Evolutionary conservation across 2,113 vertebrate genomes (phyloP).

Genomic region (Morone saxatilis): DNA sequence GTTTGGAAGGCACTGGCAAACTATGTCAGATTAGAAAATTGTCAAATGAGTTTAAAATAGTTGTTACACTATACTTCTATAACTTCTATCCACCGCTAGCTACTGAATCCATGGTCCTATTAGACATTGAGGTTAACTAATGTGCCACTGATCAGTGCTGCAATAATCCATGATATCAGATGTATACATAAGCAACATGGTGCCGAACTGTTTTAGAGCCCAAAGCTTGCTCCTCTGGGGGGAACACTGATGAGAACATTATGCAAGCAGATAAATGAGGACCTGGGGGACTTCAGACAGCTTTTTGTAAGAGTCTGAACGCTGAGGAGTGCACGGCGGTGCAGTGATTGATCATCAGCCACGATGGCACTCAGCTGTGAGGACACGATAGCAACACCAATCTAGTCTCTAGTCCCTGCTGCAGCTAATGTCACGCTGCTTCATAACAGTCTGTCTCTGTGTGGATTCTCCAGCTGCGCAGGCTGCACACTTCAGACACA

Average conservation of each 20-base stretch:
- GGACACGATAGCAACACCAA: background rate
- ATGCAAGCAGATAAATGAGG: background rate
- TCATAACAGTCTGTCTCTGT: background rate
- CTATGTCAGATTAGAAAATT: no score
- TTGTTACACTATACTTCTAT: background rate
- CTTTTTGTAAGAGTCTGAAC: background rate
- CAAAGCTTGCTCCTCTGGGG: background rate
- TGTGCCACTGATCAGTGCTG: background rate
- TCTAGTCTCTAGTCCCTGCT: background rate
- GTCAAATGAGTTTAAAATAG: no score
- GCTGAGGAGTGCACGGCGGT: background rate
- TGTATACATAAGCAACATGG: background rate
- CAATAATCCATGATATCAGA: background rate
- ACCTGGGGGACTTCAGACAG: background rate
- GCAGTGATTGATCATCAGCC: conserved; percentile 13
- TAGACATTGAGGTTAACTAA: background rate
- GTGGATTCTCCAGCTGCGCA: conserved; percentile 3
- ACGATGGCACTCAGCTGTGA: conserved; percentile 6
- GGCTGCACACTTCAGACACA: background rate
- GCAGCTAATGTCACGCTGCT: conserved; percentile 1
- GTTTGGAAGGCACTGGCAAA: no score
- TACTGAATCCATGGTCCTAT: no score
- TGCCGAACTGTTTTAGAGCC: background rate
- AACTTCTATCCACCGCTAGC: background rate
- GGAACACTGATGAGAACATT: background rate